Evolutionary conservation across 2,797 vertebrate species (phyloP), one percentile per base, ranked within the genome.

Genomic region (Prunella strophiata): DNA sequence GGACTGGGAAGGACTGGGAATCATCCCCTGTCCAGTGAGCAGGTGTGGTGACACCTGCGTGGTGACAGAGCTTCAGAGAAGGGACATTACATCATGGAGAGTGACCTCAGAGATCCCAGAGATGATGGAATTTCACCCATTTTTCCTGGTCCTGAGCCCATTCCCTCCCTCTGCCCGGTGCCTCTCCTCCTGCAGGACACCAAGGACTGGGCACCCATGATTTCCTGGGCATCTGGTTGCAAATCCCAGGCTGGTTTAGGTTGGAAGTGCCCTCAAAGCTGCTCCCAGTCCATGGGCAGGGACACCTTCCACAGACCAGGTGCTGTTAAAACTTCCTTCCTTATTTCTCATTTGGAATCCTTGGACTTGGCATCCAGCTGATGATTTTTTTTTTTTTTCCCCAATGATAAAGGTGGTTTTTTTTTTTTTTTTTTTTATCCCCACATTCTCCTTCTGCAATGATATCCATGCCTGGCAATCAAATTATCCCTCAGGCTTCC

Each of bases 301-400:
- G 58, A 36, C 36, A 25, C n/a, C n/a, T 72, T 36, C 27, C 85
- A 15, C 8, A 27, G 11, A 5, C 16, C 21, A 10, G 38, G 4
- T 50, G 50, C 58, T 50, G 20, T 21, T 80, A 13, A 21, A 66
- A 38, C 20, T 55, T 30, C 32, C 74, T 54, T 70, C 63, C 34
- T 74, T 19, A 3, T 54, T 84, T 63, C 62, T 52, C 13, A 5
- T 16, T 34, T 84, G 34, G 20, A 43, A 71, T 51, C 45, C 7
- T 40, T 2, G 10, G 13, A 10, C 51, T 70, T 55, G 81, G 55
- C 76, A 27, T 59, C 76, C 38, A 51, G 65, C 61, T 71, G 70
- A 8, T 43, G 2, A 1, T 45, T 26, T 0, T 26, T 0, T 5
- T 27, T n/a, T 45, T 10, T n/a, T 6, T 9, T 6, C 22, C 34